Evolutionary conservation across 2,888 invertebrate species (phyloP).

Genomic region (Aleiodes alternator): DNA sequence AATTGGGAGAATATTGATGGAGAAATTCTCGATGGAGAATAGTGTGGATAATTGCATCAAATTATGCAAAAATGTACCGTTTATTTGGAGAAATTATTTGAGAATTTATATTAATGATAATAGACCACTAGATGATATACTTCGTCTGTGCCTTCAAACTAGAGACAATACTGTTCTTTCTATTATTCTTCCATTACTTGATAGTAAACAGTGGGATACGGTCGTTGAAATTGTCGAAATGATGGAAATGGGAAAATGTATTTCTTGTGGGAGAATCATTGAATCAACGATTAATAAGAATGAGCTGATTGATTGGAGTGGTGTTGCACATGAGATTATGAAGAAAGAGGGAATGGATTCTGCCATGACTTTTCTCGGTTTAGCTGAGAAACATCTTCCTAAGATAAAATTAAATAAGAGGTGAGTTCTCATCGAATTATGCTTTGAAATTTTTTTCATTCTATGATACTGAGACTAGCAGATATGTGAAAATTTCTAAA

Average conservation of each 20-base stretch:
- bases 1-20: conserved; percentile 79
- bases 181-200: conserved; percentile 77
- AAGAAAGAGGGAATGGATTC: conserved; percentile 80
- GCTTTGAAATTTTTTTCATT: too few species aligned
- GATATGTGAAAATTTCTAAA: too few species aligned
- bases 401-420: conserved; percentile 79
- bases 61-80: conserved; percentile 80
- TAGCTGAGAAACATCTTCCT: conserved; percentile 78
- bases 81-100: conserved; percentile 80
- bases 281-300: conserved; percentile 25
- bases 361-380: conserved; percentile 78
- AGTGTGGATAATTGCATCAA: conserved; percentile 76
- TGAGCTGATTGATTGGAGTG: conserved; percentile 78
- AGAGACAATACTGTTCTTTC: conserved; percentile 78
- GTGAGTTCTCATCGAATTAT: conserved; percentile 70
- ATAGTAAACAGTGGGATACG: conserved; percentile 79
- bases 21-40: conserved; percentile 76
- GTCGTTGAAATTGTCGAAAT: conserved; percentile 78
- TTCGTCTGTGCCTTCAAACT: conserved; percentile 80
- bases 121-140: conserved; percentile 71
- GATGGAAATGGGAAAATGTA: conserved; percentile 78
- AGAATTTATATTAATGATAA: conserved; percentile 76
- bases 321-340: conserved; percentile 79
- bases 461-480: too few species aligned
- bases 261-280: conserved; percentile 79